phyloP scores from a whole-genome alignment of 2,797 vertebrate genomes.

The Enteromius trimaculatus region DNA sequence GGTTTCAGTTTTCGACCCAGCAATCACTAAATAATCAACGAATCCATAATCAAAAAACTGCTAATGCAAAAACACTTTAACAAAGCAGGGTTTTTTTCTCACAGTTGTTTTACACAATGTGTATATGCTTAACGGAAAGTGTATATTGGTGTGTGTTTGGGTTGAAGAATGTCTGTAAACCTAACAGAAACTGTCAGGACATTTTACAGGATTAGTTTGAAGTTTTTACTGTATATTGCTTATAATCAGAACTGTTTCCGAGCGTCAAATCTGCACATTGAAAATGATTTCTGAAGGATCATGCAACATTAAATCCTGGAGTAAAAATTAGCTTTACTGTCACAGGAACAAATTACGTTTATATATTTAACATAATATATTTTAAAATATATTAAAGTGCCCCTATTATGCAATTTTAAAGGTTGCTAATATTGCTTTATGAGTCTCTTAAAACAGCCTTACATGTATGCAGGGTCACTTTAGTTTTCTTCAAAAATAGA shows the following conservation, averaged over 20 bases:
- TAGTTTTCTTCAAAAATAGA: no score
- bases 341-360: background rate
- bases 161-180: background rate
- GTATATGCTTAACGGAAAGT: background rate
- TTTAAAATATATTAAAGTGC: background rate
- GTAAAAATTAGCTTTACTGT: background rate
- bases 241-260: background rate
- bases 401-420: no score
- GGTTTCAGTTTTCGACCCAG: background rate
- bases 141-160: background rate
- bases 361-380: background rate
- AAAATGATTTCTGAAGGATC: background rate
- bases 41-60: background rate
- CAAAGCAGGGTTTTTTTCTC: background rate
- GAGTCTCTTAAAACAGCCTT: no score
- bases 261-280: background rate
- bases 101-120: no score
- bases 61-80: background rate
- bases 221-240: background rate
- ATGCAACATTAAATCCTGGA: no score
- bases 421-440: no score
- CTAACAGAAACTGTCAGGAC: background rate
- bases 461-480: no score
- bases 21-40: background rate
- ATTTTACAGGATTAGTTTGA: background rate